Evolutionary conservation across 2,797 vertebrate species (phyloP), one percentile per base, ranked within the genome.

Genomic region (Mergus octosetaceus): DNA sequence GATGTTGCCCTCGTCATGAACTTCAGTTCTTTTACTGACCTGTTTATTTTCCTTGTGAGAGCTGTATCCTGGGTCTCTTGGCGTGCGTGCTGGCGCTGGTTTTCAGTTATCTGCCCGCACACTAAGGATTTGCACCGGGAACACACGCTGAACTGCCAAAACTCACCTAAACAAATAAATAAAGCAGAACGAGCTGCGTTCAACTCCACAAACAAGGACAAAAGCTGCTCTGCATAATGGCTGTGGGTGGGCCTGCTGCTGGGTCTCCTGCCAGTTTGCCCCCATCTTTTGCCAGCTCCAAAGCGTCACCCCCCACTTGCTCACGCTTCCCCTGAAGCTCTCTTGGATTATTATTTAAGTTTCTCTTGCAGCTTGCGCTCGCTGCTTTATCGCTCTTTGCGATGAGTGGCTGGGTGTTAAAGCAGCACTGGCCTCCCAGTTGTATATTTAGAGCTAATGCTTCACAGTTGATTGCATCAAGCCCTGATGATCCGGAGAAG

Each of bases 401-500:
- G 4, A 7, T 4, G 84, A 45, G 69, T 11, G 62, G 71, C 22
- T 66, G 83, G 76, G 89, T 75, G 72, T 21, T 27, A 85, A 71
- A 79, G 95, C 94, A 96, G 95, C 84, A 81, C 70, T 43, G 89
- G 80, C 83, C 93, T 95, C 93, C 90, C 74, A 30, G 88, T 80
- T 92, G 93, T 95, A 51, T 95, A 92, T 95, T 95, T 87, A 81
- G 77, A 87, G 95, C 81, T 92, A 90, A 82, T 69, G 53, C 96
- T 96, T 95, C 85, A 61, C 64, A 94, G 93, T 53, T 93, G 47
- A 76, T 96, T 95, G 87, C 93, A 53, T 77, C 91, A 45, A 93
- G 94, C 93, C 92, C 89, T 2, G 77, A 75, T 93, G 91, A 95
- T 91, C 93, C 61, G 0, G 77, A 89, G 96, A 51, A 97, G 92